Percentiles rank a stretch among this genome's conserved stretches.
phyloP scores from a whole-genome alignment of 2,888 invertebrate genomes.

The Ornithoptera priamus region DNA sequence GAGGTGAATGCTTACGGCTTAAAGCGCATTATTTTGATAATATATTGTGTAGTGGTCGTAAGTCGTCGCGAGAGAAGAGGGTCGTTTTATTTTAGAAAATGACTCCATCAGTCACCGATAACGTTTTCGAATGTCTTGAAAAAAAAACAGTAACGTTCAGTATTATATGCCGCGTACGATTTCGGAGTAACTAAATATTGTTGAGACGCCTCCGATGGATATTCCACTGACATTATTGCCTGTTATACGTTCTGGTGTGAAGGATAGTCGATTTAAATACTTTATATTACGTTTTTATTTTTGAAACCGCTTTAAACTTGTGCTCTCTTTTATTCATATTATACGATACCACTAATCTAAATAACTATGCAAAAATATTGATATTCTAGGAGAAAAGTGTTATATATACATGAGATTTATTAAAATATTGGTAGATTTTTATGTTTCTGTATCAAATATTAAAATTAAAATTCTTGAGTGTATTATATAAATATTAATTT shows the following conservation, averaged over 20 bases:
- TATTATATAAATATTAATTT: too few species aligned
- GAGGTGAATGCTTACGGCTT: constrained; percentile 46
- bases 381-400: neutral
- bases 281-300: constrained; percentile 20
- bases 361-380: neutral
- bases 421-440: too few species aligned
- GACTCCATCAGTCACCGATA: constrained; percentile 75
- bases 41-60: constrained; percentile 69
- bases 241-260: constrained; percentile 41
- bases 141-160: constrained; percentile 59
- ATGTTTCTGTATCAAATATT: too few species aligned
- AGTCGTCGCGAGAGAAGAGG: constrained; percentile 57
- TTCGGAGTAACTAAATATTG: constrained; percentile 65
- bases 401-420: too few species aligned
- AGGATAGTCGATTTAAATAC: constrained; percentile 41
- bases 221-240: constrained; percentile 54
- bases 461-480: too few species aligned
- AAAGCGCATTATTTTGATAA: constrained; percentile 68
- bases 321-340: neutral
- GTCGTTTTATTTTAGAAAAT: constrained; percentile 77
- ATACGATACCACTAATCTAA: neutral
- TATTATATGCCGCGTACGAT: constrained; percentile 63
- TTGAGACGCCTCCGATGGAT: constrained; percentile 49
- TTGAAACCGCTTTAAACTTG: neutral
- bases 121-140: constrained; percentile 53